A percentile compares a stretch with the other conserved stretches of the same genome.
phyloP scores from a whole-genome alignment of 1,140 invertebrate species.

The Lepeophtheirus salmonis region DNA sequence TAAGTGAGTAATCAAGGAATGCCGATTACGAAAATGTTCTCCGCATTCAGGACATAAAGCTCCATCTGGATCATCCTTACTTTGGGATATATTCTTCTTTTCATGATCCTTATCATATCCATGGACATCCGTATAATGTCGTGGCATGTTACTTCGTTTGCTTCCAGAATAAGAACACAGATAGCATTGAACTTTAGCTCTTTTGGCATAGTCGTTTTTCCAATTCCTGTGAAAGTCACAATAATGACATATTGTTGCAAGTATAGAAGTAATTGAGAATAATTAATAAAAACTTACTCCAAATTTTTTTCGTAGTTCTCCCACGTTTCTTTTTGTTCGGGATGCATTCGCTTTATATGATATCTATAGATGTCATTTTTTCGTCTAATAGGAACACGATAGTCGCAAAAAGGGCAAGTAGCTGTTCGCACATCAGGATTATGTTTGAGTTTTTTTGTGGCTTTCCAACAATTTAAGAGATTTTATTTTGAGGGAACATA shows the following conservation, averaged over 20 bases:
- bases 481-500: background rate
- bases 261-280: background rate
- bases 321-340: background rate
- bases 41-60: slow-evolving; percentile 11
- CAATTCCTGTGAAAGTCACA: slow-evolving; percentile 1
- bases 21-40: slow-evolving; percentile 5
- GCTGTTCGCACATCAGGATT: background rate
- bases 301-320: background rate
- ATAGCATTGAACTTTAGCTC: slow-evolving; percentile 9
- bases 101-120: background rate
- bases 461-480: background rate
- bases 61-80: slow-evolving; percentile 10
- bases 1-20: background rate
- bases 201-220: background rate
- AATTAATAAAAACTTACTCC: background rate
- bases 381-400: background rate
- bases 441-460: background rate
- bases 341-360: slow-evolving; percentile 4
- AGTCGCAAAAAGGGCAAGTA: slow-evolving; percentile 4
- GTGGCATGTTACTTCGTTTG: background rate
- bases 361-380: slow-evolving; percentile 8
- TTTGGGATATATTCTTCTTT: background rate
- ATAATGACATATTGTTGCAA: too few species aligned
- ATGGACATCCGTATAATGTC: slow-evolving; percentile 8
- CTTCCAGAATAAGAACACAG: background rate